Evolutionary conservation across 2,888 invertebrate genomes (phyloP).

Genomic region (Cosmopolites sordidus): DNA sequence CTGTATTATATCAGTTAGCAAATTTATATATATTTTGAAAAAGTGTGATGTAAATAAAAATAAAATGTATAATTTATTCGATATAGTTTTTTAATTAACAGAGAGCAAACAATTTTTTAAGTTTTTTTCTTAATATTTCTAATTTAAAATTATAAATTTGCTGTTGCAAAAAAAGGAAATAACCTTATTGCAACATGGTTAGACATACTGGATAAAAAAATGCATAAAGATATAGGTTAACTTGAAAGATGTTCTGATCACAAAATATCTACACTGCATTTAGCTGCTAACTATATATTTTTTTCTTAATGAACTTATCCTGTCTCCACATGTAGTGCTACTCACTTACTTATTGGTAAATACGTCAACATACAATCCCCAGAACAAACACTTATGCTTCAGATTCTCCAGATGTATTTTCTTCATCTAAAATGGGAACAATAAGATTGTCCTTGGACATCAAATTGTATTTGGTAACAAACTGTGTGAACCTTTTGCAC

Average conservation of each 20-base stretch:
- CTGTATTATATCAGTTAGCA: no score
- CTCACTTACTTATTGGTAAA: background rate
- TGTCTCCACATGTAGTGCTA: background rate
- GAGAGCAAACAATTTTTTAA: no score
- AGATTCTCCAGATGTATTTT: conserved; percentile 55
- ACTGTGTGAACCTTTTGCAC: conserved; percentile 93
- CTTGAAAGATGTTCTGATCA: background rate
- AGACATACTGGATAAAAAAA: no score
- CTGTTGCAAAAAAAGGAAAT: no score
- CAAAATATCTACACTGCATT: background rate
- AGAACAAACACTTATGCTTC: conserved; percentile 41
- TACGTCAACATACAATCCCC: background rate
- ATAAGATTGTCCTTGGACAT: conserved; percentile 99
- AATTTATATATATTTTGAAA: no score
- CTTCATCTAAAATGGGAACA: conserved; percentile 90
- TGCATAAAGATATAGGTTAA: no score
- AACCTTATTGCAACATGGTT: no score
- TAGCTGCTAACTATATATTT: background rate
- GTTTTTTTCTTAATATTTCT: no score
- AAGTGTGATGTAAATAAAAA: no score
- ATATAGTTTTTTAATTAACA: no score
- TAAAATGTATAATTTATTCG: no score
- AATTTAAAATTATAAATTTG: no score
- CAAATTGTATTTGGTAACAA: conserved; percentile 96
- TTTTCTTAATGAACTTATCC: background rate